Percentiles rank a stretch among this genome's conserved stretches.
Evolutionary conservation across 2,888 invertebrate genomes (phyloP).

Genomic region (Molanna angustata): DNA sequence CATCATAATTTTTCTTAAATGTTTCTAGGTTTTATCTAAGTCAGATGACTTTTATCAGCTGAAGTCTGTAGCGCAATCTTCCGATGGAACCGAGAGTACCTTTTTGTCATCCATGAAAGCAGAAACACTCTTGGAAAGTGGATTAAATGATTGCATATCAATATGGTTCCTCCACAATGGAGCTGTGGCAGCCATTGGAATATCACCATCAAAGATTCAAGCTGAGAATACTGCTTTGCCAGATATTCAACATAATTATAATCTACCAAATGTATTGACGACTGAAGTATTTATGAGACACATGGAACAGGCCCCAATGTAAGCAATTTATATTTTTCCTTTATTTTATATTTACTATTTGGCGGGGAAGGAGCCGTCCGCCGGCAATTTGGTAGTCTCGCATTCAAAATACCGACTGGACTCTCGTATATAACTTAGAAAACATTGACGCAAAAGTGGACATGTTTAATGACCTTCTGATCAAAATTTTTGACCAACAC

Average conservation of each 20-base stretch:
- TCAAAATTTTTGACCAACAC: no score
- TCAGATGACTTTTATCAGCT: constrained; percentile 73
- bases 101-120: constrained; percentile 81
- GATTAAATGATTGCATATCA: constrained; percentile 74
- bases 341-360: no score
- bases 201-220: constrained; percentile 50
- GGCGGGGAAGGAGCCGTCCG: no score
- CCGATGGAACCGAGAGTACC: constrained; percentile 63
- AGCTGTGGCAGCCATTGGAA: constrained; percentile 70
- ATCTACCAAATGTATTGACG: constrained; percentile 53
- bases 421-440: no score
- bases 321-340: constrained; percentile 41
- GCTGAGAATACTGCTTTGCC: neutral
- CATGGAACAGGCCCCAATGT: constrained; percentile 78
- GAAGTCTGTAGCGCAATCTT: constrained; percentile 63
- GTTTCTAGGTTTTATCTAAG: constrained; percentile 49
- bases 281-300: constrained; percentile 78
- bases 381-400: no score
- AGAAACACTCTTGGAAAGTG: constrained; percentile 69
- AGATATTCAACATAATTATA: neutral
- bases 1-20: no score
- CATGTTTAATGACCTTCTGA: no score
- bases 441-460: no score
- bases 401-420: no score
- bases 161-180: constrained; percentile 78